Evolutionary conservation across 2,888 invertebrate species (phyloP), one percentile per base, ranked within the genome.

Genomic region (Ichneumoninae sp.): DNA sequence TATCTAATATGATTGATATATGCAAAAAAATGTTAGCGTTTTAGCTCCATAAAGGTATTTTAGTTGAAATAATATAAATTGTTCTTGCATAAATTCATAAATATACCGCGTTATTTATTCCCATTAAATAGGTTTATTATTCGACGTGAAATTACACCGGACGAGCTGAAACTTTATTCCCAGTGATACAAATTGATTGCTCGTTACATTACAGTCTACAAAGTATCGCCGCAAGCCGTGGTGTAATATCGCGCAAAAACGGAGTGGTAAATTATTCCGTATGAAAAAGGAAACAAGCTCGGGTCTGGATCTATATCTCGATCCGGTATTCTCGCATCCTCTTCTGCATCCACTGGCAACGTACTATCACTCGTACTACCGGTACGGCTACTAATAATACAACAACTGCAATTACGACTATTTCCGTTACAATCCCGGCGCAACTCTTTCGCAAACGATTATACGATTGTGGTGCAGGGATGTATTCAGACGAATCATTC

Each of bases 371-470:
- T 47, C 47, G 57, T 36, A 71, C 71, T 71, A 71, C 44, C 47
- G 36, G 62, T 47, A 62, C 74, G 40, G 47, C 13, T 62, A 47
- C 44, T 47, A 33, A 30, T 47, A 74, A 16, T 60, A 72, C 62
- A n/a, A 62, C 74, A 26, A 50, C 70, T 70, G 33, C 71, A 36
- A 54, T 72, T 72, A 72, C 57, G n/a, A 72, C 57, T 57, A 26
- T 44, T 57, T 74, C 62, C 74, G 74, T 74, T 74, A 74, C 33
- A 74, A 62, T 74, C 30, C 13, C 33, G n/a, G 47, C 19, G 40
- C 3, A 54, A 40, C 60, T 72, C 40, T 60, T 60, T 72, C 60
- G 22, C 60, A 60, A 72, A 22, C 72, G 72, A 72, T 60, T 72
- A 72, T 72, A 57, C 16, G 54, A 71, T 44, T 36, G n/a, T 19